Evolutionary conservation across 2,113 vertebrate genomes (phyloP).

Genomic region (Tonatia bakeri): DNA sequence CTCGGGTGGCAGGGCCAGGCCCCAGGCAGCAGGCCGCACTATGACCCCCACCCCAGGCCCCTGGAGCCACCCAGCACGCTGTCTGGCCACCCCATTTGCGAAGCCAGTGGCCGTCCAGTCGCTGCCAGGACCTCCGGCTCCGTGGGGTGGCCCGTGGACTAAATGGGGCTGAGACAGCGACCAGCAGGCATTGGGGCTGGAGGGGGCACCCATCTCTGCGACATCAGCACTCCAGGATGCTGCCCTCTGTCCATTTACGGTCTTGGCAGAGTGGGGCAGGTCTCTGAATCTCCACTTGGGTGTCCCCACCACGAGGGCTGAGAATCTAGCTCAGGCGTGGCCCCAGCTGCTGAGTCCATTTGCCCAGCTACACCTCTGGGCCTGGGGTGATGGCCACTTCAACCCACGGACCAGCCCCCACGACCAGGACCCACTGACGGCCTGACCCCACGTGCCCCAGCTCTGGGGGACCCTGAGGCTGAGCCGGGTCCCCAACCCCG

Average conservation of each 20-base stretch:
- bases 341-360: neutral
- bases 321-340: neutral
- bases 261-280: neutral
- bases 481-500: neutral
- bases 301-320: neutral
- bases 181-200: neutral
- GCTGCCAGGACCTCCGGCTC: accelerated
- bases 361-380: neutral
- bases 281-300: neutral
- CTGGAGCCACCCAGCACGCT: too few species aligned
- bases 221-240: accelerated
- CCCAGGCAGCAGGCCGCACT: too few species aligned
- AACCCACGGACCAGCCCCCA: accelerated
- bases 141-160: accelerated
- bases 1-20: neutral
- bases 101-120: accelerated
- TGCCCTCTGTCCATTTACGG: accelerated
- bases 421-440: neutral
- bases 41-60: too few species aligned
- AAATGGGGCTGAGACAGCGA: accelerated
- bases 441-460: neutral
- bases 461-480: accelerated
- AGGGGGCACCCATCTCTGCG: neutral
- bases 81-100: accelerated
- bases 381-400: neutral